A percentile compares a stretch with the other conserved stretches of the same genome.
Conservation (phyloP, 1,140 invertebrate species). For the Carposina sasakii region DNA sequence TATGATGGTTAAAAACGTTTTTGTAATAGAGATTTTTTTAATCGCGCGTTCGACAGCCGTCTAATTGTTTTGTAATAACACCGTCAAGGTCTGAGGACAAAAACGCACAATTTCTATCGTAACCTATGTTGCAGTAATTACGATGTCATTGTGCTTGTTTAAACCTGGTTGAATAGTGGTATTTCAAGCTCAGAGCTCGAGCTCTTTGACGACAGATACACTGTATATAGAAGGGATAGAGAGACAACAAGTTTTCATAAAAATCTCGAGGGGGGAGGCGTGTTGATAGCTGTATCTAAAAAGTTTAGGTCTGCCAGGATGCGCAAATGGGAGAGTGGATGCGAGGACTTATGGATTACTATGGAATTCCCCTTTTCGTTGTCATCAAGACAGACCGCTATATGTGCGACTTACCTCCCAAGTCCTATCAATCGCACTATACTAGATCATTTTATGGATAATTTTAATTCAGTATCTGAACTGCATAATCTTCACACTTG, state of each 20-base stretch:
- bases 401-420: conserved; percentile 17
- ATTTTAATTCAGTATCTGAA: not conserved
- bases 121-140: too few species aligned
- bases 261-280: conserved; percentile 11
- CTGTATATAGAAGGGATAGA: conserved; percentile 15
- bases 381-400: not conserved
- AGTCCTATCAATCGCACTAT: conserved; percentile 2
- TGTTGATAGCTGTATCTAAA: conserved; percentile 15
- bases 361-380: not conserved
- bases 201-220: conserved; percentile 15
- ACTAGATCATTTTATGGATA: conserved; percentile 5
- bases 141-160: too few species aligned
- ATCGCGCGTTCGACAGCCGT: too few species aligned
- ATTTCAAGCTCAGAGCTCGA: not conserved
- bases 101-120: too few species aligned
- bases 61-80: too few species aligned
- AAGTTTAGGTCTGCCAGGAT: conserved; percentile 2
- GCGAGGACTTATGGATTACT: conserved; percentile 19
- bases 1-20: too few species aligned
- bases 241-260: not conserved
- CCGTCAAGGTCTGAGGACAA: too few species aligned
- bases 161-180: too few species aligned
- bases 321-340: conserved; percentile 10
- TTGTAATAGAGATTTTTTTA: too few species aligned
- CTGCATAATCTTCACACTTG: not conserved